A percentile compares a stretch with the other conserved stretches of the same genome.
Conservation (phyloP, 2,797 vertebrate genomes). For the Bovichtus variegatus region DNA sequence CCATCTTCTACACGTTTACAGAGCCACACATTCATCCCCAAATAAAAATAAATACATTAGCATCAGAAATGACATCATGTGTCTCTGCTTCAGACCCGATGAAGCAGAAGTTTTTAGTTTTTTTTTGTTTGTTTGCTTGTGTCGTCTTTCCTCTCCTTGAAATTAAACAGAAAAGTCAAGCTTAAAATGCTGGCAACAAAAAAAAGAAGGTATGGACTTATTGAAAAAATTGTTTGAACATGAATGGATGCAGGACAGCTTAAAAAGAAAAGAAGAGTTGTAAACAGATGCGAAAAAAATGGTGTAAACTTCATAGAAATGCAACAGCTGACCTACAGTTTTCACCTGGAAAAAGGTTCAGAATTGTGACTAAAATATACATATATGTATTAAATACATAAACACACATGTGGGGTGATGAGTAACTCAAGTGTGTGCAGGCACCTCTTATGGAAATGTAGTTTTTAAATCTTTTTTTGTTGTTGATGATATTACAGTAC, state of each 20-base stretch:
- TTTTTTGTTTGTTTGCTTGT: slow-evolving; percentile 48
- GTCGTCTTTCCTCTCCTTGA: slow-evolving; percentile 41
- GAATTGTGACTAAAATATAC: slow-evolving; percentile 51
- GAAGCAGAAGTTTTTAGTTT: slow-evolving; percentile 53
- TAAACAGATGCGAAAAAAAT: slow-evolving; percentile 49
- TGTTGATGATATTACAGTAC: slow-evolving; percentile 76
- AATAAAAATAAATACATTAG: slow-evolving; percentile 68
- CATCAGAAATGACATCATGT: slow-evolving; percentile 85
- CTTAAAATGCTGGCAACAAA: slow-evolving; percentile 46
- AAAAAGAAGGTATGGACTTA: slow-evolving; percentile 1
- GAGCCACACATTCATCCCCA: slow-evolving; percentile 75
- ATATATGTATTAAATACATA: slow-evolving; percentile 72
- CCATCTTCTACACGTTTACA: slow-evolving; percentile 55
- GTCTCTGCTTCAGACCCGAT: slow-evolving; percentile 69
- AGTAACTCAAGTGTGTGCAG: slow-evolving; percentile 80
- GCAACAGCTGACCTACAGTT: slow-evolving; percentile 52
- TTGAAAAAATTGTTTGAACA: slow-evolving; percentile 45
- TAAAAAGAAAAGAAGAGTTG: slow-evolving; percentile 40
- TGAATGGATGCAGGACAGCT: slow-evolving; percentile 45
- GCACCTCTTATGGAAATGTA: slow-evolving; percentile 82
- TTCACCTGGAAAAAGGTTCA: slow-evolving; percentile 62
- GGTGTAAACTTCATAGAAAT: slow-evolving; percentile 69
- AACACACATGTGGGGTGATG: slow-evolving; percentile 47
- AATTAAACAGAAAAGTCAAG: slow-evolving; percentile 57
- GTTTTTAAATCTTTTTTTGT: slow-evolving; percentile 32